Evolutionary conservation across 2,113 vertebrate genomes (phyloP).

Genomic region (Balaeniceps rex): DNA sequence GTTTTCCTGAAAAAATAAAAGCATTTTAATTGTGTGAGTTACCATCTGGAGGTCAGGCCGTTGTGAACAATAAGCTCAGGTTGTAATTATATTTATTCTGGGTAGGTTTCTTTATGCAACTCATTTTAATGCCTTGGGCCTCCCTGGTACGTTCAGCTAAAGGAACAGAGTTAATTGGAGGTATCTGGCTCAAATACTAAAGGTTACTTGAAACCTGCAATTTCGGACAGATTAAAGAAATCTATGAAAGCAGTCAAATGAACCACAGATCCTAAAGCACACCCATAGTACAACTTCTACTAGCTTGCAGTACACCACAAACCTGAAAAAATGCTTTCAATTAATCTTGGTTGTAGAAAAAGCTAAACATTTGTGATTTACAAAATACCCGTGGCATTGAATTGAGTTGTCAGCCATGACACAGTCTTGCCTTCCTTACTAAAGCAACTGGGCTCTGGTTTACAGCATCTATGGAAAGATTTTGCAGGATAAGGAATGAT

Average conservation of each 20-base stretch:
- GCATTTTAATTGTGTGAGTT: not conserved
- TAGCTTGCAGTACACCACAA: not conserved
- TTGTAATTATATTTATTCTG: constrained; percentile 19
- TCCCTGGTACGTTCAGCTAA: not conserved
- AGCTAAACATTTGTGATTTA: not conserved
- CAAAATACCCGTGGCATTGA: not conserved
- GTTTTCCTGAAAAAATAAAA: not conserved
- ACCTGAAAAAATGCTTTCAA: not conserved
- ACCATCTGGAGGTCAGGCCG: not conserved
- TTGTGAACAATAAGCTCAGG: constrained; percentile 1
- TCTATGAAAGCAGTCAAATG: not conserved
- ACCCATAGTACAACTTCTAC: not conserved
- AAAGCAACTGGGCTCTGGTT: not conserved
- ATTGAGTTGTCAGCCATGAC: not conserved
- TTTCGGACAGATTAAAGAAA: constrained; percentile 40
- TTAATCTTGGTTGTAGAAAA: not conserved
- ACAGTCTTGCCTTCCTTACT: not conserved
- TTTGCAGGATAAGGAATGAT: not conserved
- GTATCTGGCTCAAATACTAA: not conserved
- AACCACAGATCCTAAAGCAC: not conserved
- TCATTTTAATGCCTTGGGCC: not conserved
- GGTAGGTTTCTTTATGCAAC: not conserved
- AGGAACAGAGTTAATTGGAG: constrained; percentile 37
- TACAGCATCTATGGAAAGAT: not conserved
- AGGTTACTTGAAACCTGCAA: constrained; percentile 26